Evolutionary conservation across 2,113 vertebrate species (phyloP), one percentile per base, ranked within the genome.

Genomic region (Tupaia chinensis): DNA sequence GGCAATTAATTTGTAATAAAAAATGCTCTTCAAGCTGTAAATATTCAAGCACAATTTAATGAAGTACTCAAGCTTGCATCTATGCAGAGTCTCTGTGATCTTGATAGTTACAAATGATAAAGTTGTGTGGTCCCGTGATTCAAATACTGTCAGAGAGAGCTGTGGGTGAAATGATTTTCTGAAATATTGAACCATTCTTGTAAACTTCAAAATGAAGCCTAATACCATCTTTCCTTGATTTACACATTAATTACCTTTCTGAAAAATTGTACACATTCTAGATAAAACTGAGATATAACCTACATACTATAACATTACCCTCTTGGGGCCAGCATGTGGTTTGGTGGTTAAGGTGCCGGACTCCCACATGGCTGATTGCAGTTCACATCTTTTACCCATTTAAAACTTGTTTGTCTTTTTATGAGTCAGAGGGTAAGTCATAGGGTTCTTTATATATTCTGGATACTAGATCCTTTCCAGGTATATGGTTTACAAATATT

Each of bases 1-100:
- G 70, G 60, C 54, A 95, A 70, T 81, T 93, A 88, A 78, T 78
- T 88, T 91, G 20, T 44, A 93, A 61, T 69, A 96, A 94, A 94
- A 89, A 70, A 72, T 54, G 17, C 60, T 87, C 44, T 65, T 72
- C 54, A 53, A 34, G 80, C 29, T 93, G 12, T 70, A 94, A 83
- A 77, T 83, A 34, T 44, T 81, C 25, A 56, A 74, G 20, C n/a
- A 73, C 23, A 78, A 5, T 54, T 61, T 23, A 88, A 95, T 54
- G 73, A 73, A 90, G 56, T 69, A 29, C 73, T 90, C 69, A 70
- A 5, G 80, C 53, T 72, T 34, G 9, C 34, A 54, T 70, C 66
- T 54, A 4, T 70, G 68, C 44, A 70, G 77, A 85, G 56, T 54
- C 85, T 61, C 20, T 25, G 44, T 17, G 66, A 12, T 81, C 13